A percentile compares a stretch with the other conserved stretches of the same genome.
Evolutionary conservation across 1,140 invertebrate genomes (phyloP).

Genomic region (Charaxes varanes): DNA sequence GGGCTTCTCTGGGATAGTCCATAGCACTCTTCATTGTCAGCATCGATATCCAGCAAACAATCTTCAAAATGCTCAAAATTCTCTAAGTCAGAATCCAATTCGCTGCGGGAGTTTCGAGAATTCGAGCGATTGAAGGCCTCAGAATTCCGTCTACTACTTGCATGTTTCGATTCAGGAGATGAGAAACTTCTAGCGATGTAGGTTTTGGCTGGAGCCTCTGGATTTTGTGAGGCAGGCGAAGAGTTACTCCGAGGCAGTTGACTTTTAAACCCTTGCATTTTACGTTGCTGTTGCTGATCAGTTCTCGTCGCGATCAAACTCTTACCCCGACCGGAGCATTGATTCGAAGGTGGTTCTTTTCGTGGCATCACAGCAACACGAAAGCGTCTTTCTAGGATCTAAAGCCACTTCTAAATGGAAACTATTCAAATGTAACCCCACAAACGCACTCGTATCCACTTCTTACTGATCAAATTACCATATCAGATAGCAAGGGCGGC

Average conservation of each 20-base stretch:
- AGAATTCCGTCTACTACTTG: conserved; percentile 37
- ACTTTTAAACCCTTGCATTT: conserved; percentile 36
- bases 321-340: conserved; percentile 36
- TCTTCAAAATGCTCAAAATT: conserved; percentile 62
- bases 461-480: conserved; percentile 48
- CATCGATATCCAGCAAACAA: conserved; percentile 59
- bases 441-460: conserved; percentile 43
- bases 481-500: conserved; percentile 60
- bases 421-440: conserved; percentile 40
- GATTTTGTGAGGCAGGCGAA: conserved; percentile 40
- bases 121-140: conserved; percentile 46
- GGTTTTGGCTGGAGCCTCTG: conserved; percentile 25
- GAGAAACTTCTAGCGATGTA: conserved; percentile 55
- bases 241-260: conserved; percentile 56
- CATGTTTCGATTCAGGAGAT: conserved; percentile 47
- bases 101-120: conserved; percentile 43
- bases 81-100: conserved; percentile 62
- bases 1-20: conserved; percentile 36
- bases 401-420: conserved; percentile 34
- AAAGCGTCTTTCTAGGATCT: conserved; percentile 34
- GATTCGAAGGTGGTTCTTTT: conserved; percentile 37
- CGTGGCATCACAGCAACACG: conserved; percentile 40
- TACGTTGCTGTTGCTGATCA: conserved; percentile 51
- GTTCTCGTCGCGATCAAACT: conserved; percentile 59
- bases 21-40: conserved; percentile 45